Base-by-base conservation (phyloP, 1,140 invertebrate species). In the Magallana angulata region DNA sequence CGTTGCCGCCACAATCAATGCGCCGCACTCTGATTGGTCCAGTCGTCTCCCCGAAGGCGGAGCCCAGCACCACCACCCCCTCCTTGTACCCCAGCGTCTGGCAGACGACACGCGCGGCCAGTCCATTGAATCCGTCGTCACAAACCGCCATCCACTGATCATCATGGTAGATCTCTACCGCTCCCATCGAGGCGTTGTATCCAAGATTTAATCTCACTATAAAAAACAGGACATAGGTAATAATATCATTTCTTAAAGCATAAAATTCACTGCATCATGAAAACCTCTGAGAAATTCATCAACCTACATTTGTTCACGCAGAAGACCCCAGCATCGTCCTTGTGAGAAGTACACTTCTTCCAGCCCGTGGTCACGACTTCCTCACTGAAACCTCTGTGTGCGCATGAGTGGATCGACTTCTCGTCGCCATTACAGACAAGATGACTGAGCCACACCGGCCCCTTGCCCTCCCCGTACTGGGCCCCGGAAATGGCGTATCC, bases 391-490 rank as follows among this genome's bases (percentile, higher is more conserved):
- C 92, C 92, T 60, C 76, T 62, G 57, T 93, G 92, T 11, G 92
- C 90, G 82, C 92, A 93, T 11, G 89, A 76, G 59, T 93, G 91
- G 11, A 93, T 87, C 59, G 85, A 87, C 7, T 90, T 84, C 57
- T 93, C 92, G 7, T 85, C 89, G 14, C 92, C 92, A n/a, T 85
- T 91, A 88, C 92, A 93, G 24, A 89, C 87, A 0, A 93, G 85
- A 76, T 91, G 89, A 80, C 90, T 91, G 24, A 93, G 64, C 92
- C 92, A 93, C 11, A 93, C 89, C 0, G 90, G 91, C 14, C 92
- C 92, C 12, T 18, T 89, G 7, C 92, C 92, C 59, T 62, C 80
- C 6, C 92, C 92, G 87, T 90, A 92, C 56, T 85, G 68, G n/a
- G 88, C 90, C 7, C 84, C 82, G 3, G 68, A 57, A 7, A 90